Conservation (phyloP, 2,797 vertebrate genomes). For the Alauda arvensis region DNA sequence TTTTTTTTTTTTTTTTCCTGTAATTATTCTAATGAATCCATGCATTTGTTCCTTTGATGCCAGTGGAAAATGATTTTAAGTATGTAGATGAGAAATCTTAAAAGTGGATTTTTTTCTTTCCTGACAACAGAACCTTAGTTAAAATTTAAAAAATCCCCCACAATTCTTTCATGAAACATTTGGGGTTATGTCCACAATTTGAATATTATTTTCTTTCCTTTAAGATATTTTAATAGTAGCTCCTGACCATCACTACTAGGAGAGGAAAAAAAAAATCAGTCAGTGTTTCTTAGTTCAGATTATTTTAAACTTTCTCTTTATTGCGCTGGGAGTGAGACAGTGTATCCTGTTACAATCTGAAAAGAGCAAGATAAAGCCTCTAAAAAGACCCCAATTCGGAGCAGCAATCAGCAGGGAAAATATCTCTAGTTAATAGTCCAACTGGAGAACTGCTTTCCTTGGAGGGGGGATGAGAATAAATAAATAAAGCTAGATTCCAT, state of each 20-base stretch:
- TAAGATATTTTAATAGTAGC: constrained; percentile 14
- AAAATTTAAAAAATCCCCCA: background rate
- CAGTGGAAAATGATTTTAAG: constrained; percentile 45
- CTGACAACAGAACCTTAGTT: background rate
- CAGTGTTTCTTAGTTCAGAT: constrained; percentile 11
- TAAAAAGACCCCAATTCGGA: constrained; percentile 25
- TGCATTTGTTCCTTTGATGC: constrained; percentile 35
- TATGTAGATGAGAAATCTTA: constrained; percentile 53
- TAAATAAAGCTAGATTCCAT: constrained; percentile 25
- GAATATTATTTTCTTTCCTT: constrained; percentile 25
- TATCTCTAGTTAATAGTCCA: background rate
- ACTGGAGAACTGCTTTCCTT: background rate
- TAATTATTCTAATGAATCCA: constrained; percentile 54
- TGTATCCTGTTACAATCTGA: constrained; percentile 1
- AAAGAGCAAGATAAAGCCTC: constrained; percentile 36
- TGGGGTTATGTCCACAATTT: background rate
- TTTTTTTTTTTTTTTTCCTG: background rate
- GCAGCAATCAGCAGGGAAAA: background rate
- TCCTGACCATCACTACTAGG: background rate
- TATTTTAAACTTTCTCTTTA: constrained; percentile 41
- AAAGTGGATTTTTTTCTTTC: constrained; percentile 1
- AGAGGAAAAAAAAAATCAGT: constrained; percentile 1
- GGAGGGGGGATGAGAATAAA: background rate
- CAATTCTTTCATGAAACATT: constrained; percentile 30
- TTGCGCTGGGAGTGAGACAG: background rate